Base-by-base conservation (phyloP, 2,888 invertebrate genomes). In the Alviniconcha strummeri region DNA sequence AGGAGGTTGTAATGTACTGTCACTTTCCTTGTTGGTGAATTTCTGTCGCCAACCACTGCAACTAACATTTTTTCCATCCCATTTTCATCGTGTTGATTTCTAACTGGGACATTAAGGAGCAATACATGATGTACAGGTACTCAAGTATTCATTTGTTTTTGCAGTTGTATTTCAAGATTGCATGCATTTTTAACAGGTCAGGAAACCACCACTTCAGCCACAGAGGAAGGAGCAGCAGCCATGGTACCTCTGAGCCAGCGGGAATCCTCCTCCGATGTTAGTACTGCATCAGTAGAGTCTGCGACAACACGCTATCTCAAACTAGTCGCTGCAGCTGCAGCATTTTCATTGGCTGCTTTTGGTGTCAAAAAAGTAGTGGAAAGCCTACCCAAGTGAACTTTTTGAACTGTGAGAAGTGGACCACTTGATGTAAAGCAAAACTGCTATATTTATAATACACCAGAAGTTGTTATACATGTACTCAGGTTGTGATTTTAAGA, bases 291-390 rank as follows among this genome's bases (percentile, higher is more conserved):
- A 7, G 57, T 57, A 36, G 83, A 85, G 0, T 71, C 84, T 8
- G 77, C 84, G 55, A 82, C 82, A 15, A 80, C 84, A 19, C 83
- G 87, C 76, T 86, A 87, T 77, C 85, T 87, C 81, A 87, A 87
- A 81, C 81, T 87, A 56, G 81, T 87, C 79, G 87, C 85, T 67
- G 86, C 85, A 15, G 86, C 86, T 57, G 86, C 87, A 71, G 87
- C 86, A 5, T 87, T 87, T 67, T 85, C 87, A 5, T 74, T 87
- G 9, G 87, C 84, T 56, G 87, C 87, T 19, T 82, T 85, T 57
- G 87, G 87, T n/a, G 78, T 87, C 36, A 85, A 87, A n/a, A 87
- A 86, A 85, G 80, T 86, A 15, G 84, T 86, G 75, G 86, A 85
- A 57, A 85, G 74, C 67, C 71, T 85, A 13, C 74, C 77, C 6